These are phyloP conservation scores for Tenualosa thibaudeaui DNA, from an alignment of 2,797 vertebrate genomes.

Conservation along the genomic window DNA sequence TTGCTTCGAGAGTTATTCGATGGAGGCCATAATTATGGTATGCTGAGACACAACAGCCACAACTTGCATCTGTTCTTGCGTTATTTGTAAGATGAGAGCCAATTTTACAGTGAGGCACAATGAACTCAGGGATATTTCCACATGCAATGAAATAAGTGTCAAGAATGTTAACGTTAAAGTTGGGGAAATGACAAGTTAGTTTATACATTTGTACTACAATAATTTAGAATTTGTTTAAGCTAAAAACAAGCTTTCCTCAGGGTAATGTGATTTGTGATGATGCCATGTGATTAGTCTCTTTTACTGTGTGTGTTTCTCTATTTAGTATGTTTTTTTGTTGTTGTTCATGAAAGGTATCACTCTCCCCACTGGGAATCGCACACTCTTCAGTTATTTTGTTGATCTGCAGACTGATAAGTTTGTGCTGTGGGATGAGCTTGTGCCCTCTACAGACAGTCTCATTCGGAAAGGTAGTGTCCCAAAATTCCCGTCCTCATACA, in stretches of 20 bases:
- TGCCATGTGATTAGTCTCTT: too few species aligned
- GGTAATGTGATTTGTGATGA: background rate
- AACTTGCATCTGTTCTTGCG: background rate
- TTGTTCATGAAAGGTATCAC: slow-evolving; percentile 46
- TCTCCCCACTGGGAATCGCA: slow-evolving; percentile 56
- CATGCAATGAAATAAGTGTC: too few species aligned
- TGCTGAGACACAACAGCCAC: background rate
- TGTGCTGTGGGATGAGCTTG: slow-evolving; percentile 64
- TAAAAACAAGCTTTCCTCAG: too few species aligned
- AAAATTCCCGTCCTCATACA: background rate
- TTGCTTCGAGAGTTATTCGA: slow-evolving; percentile 66
- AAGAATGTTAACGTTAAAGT: too few species aligned
- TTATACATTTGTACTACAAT: too few species aligned
- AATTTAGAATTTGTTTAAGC: too few species aligned
- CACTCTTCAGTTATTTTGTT: slow-evolving; percentile 71
- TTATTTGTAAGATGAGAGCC: background rate
- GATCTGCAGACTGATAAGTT: slow-evolving; percentile 67
- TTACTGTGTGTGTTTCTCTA: background rate
- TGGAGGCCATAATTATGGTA: slow-evolving; percentile 52
- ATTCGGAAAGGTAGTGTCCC: slow-evolving; percentile 60
- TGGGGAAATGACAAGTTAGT: too few species aligned
- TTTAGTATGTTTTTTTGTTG: background rate
- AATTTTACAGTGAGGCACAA: background rate
- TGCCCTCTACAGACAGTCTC: slow-evolving; percentile 59
- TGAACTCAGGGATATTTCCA: too few species aligned